phyloP scores from a whole-genome alignment of 2,113 vertebrate species.

The Cichladusa arquata region DNA sequence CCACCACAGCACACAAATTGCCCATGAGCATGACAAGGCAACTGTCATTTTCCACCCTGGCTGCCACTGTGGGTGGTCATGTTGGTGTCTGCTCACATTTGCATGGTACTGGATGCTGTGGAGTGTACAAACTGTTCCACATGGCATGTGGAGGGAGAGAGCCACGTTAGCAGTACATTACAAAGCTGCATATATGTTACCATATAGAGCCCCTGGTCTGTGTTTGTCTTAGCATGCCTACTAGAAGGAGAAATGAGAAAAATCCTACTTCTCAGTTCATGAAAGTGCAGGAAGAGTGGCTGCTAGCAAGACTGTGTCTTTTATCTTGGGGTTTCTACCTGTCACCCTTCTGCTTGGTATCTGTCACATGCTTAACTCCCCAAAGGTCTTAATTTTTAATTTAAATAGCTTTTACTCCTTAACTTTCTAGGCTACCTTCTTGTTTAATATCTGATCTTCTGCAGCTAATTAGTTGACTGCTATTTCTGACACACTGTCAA shows the following conservation, averaged over 20 bases:
- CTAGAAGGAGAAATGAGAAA: background rate
- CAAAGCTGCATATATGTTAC: background rate
- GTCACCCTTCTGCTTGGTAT: background rate
- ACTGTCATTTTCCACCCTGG: background rate
- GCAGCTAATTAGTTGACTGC: background rate
- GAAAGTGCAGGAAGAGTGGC: background rate
- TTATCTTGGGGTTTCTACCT: background rate
- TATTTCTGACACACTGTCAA: constrained; percentile 12
- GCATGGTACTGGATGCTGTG: fast-evolving
- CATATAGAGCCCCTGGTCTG: background rate
- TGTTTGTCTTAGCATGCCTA: background rate
- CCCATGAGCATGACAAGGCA: background rate
- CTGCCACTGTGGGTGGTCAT: background rate
- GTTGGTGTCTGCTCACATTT: background rate
- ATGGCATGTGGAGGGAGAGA: background rate
- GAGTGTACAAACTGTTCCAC: background rate
- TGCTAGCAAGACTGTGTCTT: background rate
- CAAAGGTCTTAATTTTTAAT: background rate
- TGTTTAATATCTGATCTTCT: background rate
- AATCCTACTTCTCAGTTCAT: background rate
- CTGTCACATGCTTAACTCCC: background rate
- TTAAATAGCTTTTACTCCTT: background rate
- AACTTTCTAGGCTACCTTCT: background rate
- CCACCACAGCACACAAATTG: background rate
- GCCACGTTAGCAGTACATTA: background rate